phyloP scores from a whole-genome alignment of 2,797 vertebrate genomes.

The Leucoraja ocellata region DNA sequence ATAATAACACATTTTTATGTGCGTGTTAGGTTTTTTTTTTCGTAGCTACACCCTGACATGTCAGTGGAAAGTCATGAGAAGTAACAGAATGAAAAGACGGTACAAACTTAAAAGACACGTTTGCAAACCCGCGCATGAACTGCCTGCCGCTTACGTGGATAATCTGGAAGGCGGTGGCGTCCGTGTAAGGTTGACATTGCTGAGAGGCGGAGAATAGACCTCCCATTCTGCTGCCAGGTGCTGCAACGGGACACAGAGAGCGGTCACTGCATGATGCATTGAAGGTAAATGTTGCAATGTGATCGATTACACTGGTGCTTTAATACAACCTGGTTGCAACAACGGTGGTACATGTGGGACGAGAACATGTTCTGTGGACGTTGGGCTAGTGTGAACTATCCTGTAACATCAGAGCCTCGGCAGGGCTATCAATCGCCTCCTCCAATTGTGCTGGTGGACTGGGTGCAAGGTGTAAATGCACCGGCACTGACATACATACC shows the following conservation, averaged over 20 bases:
- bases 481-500: neutral
- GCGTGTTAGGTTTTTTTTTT: no score
- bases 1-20: no score
- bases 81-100: neutral
- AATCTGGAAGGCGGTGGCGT: conserved; percentile 19
- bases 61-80: neutral
- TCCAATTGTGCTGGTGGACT: no score
- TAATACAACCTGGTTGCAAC: neutral
- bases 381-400: neutral
- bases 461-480: no score
- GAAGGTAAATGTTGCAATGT: neutral
- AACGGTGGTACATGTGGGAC: neutral
- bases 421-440: no score
- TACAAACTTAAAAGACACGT: neutral
- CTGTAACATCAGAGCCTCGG: neutral
- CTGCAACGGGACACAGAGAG: neutral
- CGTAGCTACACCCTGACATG: no score
- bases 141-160: conserved; percentile 15
- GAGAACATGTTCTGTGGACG: neutral
- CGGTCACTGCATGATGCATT: neutral
- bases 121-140: neutral
- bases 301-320: neutral
- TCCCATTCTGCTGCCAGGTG: neutral
- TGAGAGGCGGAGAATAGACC: conserved; percentile 13
- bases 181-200: neutral